These are phyloP conservation scores for Melangyna quadrimaculata DNA, from an alignment of 2,888 invertebrate genomes.

Conservation along the genomic window DNA sequence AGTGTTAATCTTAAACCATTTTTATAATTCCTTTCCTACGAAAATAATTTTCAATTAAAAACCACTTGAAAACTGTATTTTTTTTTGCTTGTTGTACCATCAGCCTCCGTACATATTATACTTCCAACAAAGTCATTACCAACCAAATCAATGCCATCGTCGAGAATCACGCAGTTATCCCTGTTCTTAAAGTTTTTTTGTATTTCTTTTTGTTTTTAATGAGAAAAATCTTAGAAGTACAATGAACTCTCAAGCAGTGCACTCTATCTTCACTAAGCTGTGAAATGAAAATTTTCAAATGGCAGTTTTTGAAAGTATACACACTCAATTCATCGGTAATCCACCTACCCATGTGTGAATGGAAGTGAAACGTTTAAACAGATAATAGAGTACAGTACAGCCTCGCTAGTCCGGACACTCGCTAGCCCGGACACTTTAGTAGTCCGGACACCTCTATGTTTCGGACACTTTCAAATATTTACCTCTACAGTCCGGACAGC, in stretches of 20 bases:
- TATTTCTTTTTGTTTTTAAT: not conserved
- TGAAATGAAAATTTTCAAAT: conserved; percentile 28
- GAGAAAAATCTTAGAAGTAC: conserved; percentile 1
- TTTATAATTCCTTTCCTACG: not conserved
- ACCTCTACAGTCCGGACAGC: too few relatives aligned
- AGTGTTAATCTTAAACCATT: not conserved
- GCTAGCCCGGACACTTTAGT: too few relatives aligned
- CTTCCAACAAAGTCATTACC: conserved; percentile 10
- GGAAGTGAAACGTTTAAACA: not conserved
- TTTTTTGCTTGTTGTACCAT: too few relatives aligned
- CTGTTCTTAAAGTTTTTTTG: not conserved
- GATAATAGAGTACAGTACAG: too few relatives aligned
- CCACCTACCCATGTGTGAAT: not conserved
- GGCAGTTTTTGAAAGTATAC: conserved; percentile 2
- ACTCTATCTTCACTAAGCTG: conserved; percentile 6
- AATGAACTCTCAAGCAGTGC: conserved; percentile 21
- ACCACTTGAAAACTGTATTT: not conserved
- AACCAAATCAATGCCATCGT: not conserved
- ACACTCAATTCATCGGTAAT: not conserved
- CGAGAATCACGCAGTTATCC: conserved; percentile 2
- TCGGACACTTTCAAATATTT: too few relatives aligned
- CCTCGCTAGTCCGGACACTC: too few relatives aligned
- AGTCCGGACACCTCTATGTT: too few relatives aligned
- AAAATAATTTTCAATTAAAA: not conserved
- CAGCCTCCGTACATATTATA: not conserved